Conservation (phyloP, 2,888 invertebrate species). For the Elmis aenea region DNA sequence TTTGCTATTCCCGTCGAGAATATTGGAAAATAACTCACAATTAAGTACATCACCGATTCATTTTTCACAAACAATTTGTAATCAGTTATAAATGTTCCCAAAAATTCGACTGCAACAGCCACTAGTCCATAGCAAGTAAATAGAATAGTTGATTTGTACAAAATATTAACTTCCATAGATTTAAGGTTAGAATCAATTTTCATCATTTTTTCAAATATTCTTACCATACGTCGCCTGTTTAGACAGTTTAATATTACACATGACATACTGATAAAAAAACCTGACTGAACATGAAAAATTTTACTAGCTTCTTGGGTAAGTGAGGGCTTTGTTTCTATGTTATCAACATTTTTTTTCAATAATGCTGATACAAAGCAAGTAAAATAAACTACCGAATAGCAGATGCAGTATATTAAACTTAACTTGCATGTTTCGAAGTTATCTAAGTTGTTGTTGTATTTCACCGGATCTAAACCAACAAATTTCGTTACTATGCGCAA, state of each 20-base stretch:
- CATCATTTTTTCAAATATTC: too few relatives aligned
- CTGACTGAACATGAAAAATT: too few relatives aligned
- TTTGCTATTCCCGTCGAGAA: conserved; percentile 13
- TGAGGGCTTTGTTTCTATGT: too few relatives aligned
- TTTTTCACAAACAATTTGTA: conserved; percentile 13
- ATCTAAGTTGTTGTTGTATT: conserved; percentile 7
- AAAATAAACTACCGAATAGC: conserved; percentile 1
- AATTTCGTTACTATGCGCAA: conserved; percentile 10
- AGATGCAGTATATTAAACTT: conserved; percentile 10
- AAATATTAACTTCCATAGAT: too few relatives aligned
- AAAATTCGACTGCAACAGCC: conserved; percentile 9
- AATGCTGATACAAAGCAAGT: conserved; percentile 12
- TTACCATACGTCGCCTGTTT: too few relatives aligned
- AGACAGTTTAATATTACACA: too few relatives aligned
- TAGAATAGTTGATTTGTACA: background rate
- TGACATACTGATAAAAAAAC: too few relatives aligned
- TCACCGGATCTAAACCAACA: conserved; percentile 9
- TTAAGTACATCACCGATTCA: conserved; percentile 12
- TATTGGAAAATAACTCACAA: conserved; percentile 13
- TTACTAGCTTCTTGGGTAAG: too few relatives aligned
- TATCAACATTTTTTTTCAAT: too few relatives aligned
- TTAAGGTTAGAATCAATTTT: too few relatives aligned
- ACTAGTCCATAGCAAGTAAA: conserved; percentile 9
- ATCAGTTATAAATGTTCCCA: conserved; percentile 11
- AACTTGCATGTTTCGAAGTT: conserved; percentile 7